phyloP scores from a whole-genome alignment of 2,888 invertebrate species.

The Callimorpha dominula region DNA sequence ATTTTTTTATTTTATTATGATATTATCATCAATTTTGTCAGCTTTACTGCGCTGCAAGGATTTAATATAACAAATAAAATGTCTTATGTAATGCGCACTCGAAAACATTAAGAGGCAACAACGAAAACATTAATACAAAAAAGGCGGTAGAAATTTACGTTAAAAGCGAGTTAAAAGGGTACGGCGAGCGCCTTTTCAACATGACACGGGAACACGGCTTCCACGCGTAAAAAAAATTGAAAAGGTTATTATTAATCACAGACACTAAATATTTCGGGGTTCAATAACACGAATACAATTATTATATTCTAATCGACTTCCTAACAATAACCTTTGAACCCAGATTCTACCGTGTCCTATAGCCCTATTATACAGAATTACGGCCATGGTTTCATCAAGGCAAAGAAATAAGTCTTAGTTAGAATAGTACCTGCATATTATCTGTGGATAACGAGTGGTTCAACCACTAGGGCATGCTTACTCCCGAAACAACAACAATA shows the following conservation, averaged over 20 bases:
- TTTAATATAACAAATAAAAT: not conserved
- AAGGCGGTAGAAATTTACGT: not conserved
- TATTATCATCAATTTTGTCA: too few species aligned
- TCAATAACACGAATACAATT: not conserved
- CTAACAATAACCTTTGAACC: constrained; percentile 1
- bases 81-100: not conserved
- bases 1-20: too few species aligned
- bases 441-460: too few species aligned
- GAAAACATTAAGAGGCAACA: not conserved
- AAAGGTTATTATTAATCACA: not conserved
- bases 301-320: not conserved
- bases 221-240: not conserved
- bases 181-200: not conserved
- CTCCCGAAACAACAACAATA: not conserved
- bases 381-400: not conserved
- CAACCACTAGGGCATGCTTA: not conserved
- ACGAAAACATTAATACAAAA: not conserved
- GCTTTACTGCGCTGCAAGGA: not conserved
- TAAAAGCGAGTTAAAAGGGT: not conserved
- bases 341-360: not conserved
- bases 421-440: not conserved
- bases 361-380: not conserved
- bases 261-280: not conserved
- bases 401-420: not conserved
- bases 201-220: not conserved